Evolutionary conservation across 2,888 invertebrate species (phyloP).

Genomic region (Adela reaumurella): DNA sequence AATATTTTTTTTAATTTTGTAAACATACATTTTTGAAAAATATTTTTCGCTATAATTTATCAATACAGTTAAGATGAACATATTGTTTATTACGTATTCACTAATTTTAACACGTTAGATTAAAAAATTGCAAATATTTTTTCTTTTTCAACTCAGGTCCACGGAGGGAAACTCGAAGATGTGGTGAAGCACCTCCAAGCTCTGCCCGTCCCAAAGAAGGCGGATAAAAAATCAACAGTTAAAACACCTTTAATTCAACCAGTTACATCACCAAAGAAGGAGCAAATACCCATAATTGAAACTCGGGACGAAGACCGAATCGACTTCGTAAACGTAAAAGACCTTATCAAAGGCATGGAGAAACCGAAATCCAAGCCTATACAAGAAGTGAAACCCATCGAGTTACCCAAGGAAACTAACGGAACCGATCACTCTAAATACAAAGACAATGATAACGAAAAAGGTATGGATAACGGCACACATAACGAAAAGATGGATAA

Average conservation of each 20-base stretch:
- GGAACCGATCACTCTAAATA: conserved; percentile 32
- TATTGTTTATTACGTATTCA: conserved; percentile 5
- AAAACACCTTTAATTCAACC: conserved; percentile 15
- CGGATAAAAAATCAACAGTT: conserved; percentile 22
- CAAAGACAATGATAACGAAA: conserved; percentile 32
- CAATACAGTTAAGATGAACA: no score
- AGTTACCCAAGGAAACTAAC: conserved; percentile 31
- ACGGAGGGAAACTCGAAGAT: conserved; percentile 54
- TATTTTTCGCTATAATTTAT: no score
- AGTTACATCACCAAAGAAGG: not conserved
- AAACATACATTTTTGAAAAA: no score
- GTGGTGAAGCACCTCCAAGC: conserved; percentile 40
- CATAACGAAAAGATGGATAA: conserved; percentile 17
- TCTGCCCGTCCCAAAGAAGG: conserved; percentile 40
- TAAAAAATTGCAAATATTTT: not conserved
- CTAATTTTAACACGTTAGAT: conserved; percentile 1
- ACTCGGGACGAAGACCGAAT: conserved; percentile 46
- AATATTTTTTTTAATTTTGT: conserved; percentile 13
- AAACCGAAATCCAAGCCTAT: conserved; percentile 28
- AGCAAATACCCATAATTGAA: conserved; percentile 19
- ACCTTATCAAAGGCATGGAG: conserved; percentile 63
- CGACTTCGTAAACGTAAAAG: conserved; percentile 56
- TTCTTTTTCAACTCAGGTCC: conserved; percentile 36
- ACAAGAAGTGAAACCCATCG: conserved; percentile 17
- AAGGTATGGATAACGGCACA: conserved; percentile 24